Base-by-base conservation (phyloP, 2,797 vertebrate genomes). In the Micromesistius poutassou region DNA sequence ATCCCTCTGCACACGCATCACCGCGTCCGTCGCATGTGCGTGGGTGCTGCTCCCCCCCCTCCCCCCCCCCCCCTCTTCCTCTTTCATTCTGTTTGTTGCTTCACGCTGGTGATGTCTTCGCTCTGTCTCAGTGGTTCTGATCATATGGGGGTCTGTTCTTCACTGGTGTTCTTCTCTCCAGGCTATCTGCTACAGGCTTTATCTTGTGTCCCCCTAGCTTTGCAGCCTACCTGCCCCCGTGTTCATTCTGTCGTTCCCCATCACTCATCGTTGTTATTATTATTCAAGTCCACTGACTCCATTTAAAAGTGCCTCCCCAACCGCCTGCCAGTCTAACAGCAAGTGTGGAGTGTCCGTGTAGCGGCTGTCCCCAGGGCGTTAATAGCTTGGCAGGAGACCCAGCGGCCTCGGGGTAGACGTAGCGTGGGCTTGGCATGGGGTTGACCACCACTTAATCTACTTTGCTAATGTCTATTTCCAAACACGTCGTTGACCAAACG, bases 1-100 rank as follows among this genome's bases (percentile, higher is more conserved):
- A 98, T 91, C 86, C 74, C 35, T 87, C 90, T 92, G 80, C 75
- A 91, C 91, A 90, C 87, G 55, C 0, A 73, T 81, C 35, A 76
- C 71, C 76, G 62, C 86, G 85, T 83, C 78, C 84, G 75, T 74
- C 8, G 93, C 90, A 90, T 93, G 92, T 84, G 83, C 10, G 77
- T 91, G 85, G 66, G 77, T 78, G 77, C 38, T 31, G 9, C 9
- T 70, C 42, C 72, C 16, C 36, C 1, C 28, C 22, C 30, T 66
- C 62, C 35, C 22, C 46, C 75, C 46, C n/a, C 55, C 55, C 55
- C 74, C 30, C 33, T 1, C 31, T 5, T 14, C 14, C 70, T 6
- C 31, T 33, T 33, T 30, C 70, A 30, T 71, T 33, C 70, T 71
- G 28, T 71, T 30, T 71, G 70, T 16, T 71, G 1, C 68, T 71